These are phyloP conservation scores for Drosophila burlai DNA, from an alignment of 1,140 invertebrate species.

Conservation along the genomic window DNA sequence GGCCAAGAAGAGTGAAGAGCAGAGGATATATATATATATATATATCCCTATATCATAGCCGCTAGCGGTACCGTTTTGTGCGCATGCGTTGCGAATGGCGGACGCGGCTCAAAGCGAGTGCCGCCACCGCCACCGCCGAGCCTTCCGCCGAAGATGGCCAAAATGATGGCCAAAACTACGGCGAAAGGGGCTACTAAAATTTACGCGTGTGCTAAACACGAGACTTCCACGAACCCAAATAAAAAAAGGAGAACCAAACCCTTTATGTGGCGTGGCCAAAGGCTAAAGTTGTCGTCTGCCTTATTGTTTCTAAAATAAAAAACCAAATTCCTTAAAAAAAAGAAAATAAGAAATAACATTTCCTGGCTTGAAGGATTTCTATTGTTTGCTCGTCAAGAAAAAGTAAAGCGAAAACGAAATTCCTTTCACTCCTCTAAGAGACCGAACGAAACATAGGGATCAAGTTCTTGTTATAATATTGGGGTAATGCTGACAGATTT, in stretches of 20 bases:
- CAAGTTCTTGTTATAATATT: neutral
- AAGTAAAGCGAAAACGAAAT: constrained; percentile 61
- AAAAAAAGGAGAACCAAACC: constrained; percentile 41
- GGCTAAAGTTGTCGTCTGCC: constrained; percentile 43
- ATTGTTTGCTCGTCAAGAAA: constrained; percentile 73
- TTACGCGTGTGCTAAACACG: constrained; percentile 85
- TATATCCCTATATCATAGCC: constrained; percentile 61
- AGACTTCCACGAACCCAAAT: constrained; percentile 82
- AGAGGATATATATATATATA: constrained; percentile 3
- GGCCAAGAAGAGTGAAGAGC: constrained; percentile 12
- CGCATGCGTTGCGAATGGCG: constrained; percentile 84
- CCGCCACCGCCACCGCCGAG: constrained; percentile 70
- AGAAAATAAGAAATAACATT: constrained; percentile 39
- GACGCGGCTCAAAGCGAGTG: constrained; percentile 77
- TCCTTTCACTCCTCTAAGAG: constrained; percentile 44
- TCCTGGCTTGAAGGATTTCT: constrained; percentile 72
- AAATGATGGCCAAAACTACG: constrained; percentile 6
- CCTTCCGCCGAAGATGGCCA: constrained; percentile 17
- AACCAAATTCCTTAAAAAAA: constrained; percentile 66
- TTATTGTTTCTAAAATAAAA: constrained; percentile 79
- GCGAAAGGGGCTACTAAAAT: constrained; percentile 74
- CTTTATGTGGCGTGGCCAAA: constrained; percentile 72
- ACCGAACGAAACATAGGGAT: constrained; percentile 1
- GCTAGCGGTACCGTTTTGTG: constrained; percentile 85
- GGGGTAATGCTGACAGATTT: too few relatives aligned